Percentiles rank a stretch among this genome's conserved stretches.
Conservation (phyloP, 2,113 vertebrate genomes). For the Leptodactylus fuscus region DNA sequence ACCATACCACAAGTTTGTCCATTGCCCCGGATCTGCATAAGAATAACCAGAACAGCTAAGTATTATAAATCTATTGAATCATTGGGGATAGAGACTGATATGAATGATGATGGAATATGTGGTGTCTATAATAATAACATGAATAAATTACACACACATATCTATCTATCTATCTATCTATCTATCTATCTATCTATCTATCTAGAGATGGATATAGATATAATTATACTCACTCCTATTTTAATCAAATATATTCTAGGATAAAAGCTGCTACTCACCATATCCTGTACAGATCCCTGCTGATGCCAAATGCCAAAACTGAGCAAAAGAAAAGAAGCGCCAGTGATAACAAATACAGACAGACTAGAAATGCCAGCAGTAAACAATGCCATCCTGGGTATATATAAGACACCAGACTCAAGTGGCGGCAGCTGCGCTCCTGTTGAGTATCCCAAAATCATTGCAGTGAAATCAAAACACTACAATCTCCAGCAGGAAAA, state of each 20-base stretch:
- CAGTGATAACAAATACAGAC: constrained; percentile 9
- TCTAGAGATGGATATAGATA: too few species aligned
- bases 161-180: too few species aligned
- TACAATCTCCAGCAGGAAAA: background rate
- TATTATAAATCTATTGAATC: background rate
- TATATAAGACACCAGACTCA: background rate
- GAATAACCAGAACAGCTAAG: background rate
- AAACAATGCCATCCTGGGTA: constrained; percentile 24
- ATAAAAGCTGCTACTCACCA: constrained; percentile 39
- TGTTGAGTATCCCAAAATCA: background rate
- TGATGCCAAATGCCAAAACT: constrained; percentile 36
- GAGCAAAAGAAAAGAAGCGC: constrained; percentile 11
- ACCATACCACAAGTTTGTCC: background rate
- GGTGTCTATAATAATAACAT: too few species aligned
- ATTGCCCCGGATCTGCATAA: background rate
- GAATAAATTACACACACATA: too few species aligned
- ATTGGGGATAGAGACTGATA: background rate
- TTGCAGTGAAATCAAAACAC: background rate
- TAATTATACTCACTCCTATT: too few species aligned
- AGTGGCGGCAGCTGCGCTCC: background rate
- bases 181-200: too few species aligned
- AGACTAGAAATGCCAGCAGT: background rate
- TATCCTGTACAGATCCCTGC: background rate
- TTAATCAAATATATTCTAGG: background rate
- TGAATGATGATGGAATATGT: too few species aligned